These are phyloP conservation scores for Harpalus rubripes DNA, from an alignment of 2,888 invertebrate species.

Conservation along the genomic window DNA sequence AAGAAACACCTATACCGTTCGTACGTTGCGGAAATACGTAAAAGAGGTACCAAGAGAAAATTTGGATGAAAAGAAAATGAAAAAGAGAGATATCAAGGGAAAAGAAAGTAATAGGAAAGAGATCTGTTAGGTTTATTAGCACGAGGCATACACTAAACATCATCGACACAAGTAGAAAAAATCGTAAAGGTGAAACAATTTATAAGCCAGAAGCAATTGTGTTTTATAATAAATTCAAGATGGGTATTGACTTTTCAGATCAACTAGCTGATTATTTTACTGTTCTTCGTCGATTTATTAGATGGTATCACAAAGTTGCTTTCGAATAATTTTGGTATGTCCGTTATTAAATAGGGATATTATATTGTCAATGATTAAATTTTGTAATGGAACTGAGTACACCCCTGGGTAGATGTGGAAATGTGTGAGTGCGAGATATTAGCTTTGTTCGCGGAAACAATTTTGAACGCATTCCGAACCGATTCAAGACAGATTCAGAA, in stretches of 20 bases:
- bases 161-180: conserved; percentile 39
- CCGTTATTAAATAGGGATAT: too few species aligned
- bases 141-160: conserved; percentile 42
- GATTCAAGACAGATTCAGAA: too few species aligned
- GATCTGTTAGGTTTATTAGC: conserved; percentile 22
- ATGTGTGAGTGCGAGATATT: too few species aligned
- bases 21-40: conserved; percentile 48
- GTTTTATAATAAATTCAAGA: conserved; percentile 52
- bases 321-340: conserved; percentile 67
- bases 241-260: conserved; percentile 51
- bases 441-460: too few species aligned
- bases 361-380: too few species aligned
- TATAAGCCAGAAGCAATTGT: conserved; percentile 56
- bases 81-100: conserved; percentile 39
- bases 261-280: conserved; percentile 29
- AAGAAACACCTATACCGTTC: conserved; percentile 32
- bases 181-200: conserved; percentile 55
- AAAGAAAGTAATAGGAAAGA: conserved; percentile 27
- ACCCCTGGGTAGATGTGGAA: too few species aligned
- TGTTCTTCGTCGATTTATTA: conserved; percentile 58
- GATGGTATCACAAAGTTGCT: conserved; percentile 67
- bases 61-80: conserved; percentile 55
- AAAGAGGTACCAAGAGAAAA: conserved; percentile 36
- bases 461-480: too few species aligned
- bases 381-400: too few species aligned